Base-by-base conservation (phyloP, 2,888 invertebrate genomes). In the Troides aeacus region DNA sequence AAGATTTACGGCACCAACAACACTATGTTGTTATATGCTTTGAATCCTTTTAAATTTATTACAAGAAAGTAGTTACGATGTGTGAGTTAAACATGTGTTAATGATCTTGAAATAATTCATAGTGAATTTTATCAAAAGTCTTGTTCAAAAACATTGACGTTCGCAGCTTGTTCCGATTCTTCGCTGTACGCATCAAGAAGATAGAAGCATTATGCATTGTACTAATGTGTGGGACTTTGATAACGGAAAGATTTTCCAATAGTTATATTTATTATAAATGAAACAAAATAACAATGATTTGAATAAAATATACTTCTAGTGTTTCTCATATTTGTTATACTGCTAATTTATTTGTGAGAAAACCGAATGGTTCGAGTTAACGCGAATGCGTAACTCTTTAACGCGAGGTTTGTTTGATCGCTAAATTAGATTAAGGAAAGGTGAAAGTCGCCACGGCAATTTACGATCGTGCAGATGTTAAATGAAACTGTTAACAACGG, bases 401-500 rank as follows among this genome's bases (percentile, higher is more conserved):
- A 57, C 65, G 61, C 63, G 39, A 53, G 63, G 62, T 59, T 70
- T 63, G 62, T 59, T 70, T 63, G 70, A 66, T 70, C 70, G 63
- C 62, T 60, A 50, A 70, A 63, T 66, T 66, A 70, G 70, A 67
- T 70, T 64, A 70, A 64, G 70, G 53, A 63, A 70, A 70, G 67
- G 66, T 70, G 67, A 70, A 70, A 70, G 66, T 70, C 66, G 66
- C 70, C 64, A 67, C 64, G 63, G 70, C 70, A 70, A 66, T 70
- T 70, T 70, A 67, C 67, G 67, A 64, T 56, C 70, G 67, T 67
- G 70, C 70, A 70, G 67, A 70, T 70, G 70, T 67, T 64, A 56
- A 70, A 70, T 64, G 64, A 70, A 67, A 70, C 67, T 64, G 70
- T 70, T 67, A 64, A 66, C 70, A 70, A 70, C 70, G 70, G 70